phyloP scores from a whole-genome alignment of 2,888 invertebrate species.

The Ametastegia equiseti region DNA sequence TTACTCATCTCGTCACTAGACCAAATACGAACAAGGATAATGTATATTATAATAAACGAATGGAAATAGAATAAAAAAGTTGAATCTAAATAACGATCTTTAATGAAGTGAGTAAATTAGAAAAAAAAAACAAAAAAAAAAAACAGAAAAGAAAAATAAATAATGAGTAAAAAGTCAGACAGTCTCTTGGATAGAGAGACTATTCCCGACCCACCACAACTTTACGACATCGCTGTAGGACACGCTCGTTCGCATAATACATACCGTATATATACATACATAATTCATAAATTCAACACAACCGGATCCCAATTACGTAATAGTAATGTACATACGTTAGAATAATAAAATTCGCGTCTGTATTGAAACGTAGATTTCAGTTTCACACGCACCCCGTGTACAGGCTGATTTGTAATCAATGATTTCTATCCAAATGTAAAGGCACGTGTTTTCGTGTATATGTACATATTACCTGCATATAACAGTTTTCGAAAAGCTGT shows the following conservation, averaged over 20 bases:
- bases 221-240: slow-evolving; percentile 27
- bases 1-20: not conserved
- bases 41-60: not conserved
- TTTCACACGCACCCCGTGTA: not conserved
- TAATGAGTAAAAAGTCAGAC: not conserved
- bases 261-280: slow-evolving; percentile 7
- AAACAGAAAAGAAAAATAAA: not conserved
- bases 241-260: slow-evolving; percentile 28
- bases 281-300: slow-evolving; percentile 39
- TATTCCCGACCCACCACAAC: slow-evolving; percentile 30
- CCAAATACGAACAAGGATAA: not conserved
- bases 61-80: not conserved
- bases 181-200: slow-evolving; percentile 15
- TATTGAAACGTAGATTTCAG: not conserved
- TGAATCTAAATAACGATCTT: not conserved
- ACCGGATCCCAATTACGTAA: slow-evolving; percentile 28
- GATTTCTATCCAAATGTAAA: not conserved
- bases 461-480: no score
- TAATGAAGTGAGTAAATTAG: not conserved
- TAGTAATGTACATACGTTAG: slow-evolving; percentile 21
- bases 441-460: not conserved
- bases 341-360: slow-evolving; percentile 11
- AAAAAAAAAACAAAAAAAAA: not conserved
- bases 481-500: no score
- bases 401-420: not conserved